phyloP scores from a whole-genome alignment of 2,797 vertebrate genomes.

The Gallinago nigripennis region DNA sequence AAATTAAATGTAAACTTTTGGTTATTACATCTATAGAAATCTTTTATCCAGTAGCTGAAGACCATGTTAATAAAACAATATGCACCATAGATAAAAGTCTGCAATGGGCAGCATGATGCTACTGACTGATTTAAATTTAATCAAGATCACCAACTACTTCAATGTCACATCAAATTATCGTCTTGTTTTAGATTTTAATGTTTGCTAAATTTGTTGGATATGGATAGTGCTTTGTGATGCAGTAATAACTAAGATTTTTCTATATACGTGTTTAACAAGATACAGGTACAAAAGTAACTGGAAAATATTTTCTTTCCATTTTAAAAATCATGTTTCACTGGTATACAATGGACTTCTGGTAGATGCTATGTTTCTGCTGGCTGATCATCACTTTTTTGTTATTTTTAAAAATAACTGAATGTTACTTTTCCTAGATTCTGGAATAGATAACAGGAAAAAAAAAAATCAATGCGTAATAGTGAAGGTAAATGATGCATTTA shows the following conservation, averaged over 20 bases:
- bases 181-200: not conserved
- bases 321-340: not conserved
- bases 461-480: not conserved
- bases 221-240: not conserved
- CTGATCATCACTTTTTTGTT: not conserved
- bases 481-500: not conserved
- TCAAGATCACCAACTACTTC: not conserved
- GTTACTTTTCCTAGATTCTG: not conserved
- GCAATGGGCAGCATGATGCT: not conserved
- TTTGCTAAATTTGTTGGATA: not conserved
- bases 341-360: not conserved
- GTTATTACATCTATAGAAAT: not conserved
- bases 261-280: not conserved
- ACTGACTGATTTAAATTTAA: not conserved
- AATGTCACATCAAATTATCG: not conserved
- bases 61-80: not conserved
- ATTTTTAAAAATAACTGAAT: not conserved
- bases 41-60: not conserved
- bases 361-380: not conserved
- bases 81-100: not conserved
- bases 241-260: not conserved
- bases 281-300: not conserved
- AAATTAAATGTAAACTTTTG: not conserved
- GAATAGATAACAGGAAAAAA: not conserved
- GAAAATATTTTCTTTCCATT: not conserved